These are phyloP conservation scores for Brienomyrus longianalis DNA, from an alignment of 2,113 vertebrate genomes.

Conservation along the genomic window DNA sequence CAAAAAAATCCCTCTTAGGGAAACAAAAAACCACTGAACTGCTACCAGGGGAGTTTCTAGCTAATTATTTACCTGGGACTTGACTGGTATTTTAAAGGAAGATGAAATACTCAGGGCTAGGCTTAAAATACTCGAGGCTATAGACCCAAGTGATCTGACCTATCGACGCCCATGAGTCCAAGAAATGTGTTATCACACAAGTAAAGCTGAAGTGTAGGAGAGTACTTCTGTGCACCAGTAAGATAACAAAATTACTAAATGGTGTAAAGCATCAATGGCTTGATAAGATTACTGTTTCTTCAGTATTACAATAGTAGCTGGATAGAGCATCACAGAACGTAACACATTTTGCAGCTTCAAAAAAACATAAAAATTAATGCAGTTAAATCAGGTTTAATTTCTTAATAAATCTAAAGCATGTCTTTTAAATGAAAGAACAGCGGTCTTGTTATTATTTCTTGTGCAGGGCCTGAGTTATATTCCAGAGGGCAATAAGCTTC, in stretches of 20 bases:
- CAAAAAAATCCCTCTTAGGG: not conserved
- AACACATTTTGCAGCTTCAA: not conserved
- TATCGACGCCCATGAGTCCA: too few relatives aligned
- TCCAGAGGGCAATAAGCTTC: conserved; percentile 1
- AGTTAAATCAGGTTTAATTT: not conserved
- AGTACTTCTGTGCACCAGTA: not conserved
- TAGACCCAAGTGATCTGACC: too few relatives aligned
- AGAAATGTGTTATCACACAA: not conserved
- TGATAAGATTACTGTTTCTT: not conserved
- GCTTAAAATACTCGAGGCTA: too few relatives aligned
- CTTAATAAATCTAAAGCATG: not conserved
- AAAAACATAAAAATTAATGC: not conserved
- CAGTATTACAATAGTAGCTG: not conserved
- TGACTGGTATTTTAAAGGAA: too few relatives aligned
- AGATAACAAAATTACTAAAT: not conserved
- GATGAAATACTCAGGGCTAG: too few relatives aligned
- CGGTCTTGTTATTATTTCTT: not conserved
- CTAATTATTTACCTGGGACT: too few relatives aligned
- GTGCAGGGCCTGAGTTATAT: not conserved
- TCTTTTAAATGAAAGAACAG: conserved; percentile 16
- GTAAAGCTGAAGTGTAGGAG: not conserved
- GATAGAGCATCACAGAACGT: not conserved
- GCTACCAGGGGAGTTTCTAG: not conserved
- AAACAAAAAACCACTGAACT: not conserved
- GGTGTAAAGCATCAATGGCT: not conserved